Percentiles rank a stretch among this genome's conserved stretches.
These are phyloP conservation scores for Enteromius mattozi DNA, from an alignment of 2,797 vertebrate genomes.

Conservation along the genomic window DNA sequence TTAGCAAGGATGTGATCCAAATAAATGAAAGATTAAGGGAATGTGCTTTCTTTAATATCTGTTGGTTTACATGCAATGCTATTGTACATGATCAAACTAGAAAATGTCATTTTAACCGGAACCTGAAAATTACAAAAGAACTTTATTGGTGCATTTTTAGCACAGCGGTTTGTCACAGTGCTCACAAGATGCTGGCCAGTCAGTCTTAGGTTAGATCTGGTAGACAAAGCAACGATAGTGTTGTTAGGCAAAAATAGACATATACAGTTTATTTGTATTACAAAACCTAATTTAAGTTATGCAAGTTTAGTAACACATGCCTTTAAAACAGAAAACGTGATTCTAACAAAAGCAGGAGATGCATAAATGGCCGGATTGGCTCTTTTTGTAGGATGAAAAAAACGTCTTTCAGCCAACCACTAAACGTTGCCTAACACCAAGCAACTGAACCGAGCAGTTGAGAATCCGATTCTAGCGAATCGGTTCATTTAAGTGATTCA, in stretches of 20 bases:
- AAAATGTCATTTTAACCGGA: not conserved
- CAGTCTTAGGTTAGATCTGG: constrained; percentile 20
- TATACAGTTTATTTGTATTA: not conserved
- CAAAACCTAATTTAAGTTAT: constrained; percentile 32
- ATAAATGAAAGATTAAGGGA: not conserved
- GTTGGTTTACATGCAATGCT: not conserved
- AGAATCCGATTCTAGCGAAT: not conserved
- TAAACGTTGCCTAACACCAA: not conserved
- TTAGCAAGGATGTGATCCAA: not conserved
- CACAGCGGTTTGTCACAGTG: not conserved
- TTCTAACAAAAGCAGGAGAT: not conserved
- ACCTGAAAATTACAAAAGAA: not conserved
- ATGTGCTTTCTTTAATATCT: not conserved
- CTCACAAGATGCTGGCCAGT: not conserved
- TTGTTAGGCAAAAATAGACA: not conserved
- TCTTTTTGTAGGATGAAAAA: not conserved
- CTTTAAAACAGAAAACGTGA: constrained; percentile 35
- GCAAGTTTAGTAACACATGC: constrained; percentile 24
- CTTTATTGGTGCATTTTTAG: constrained; percentile 17
- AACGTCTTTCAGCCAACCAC: constrained; percentile 18
- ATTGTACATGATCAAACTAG: not conserved
- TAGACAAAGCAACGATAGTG: not conserved
- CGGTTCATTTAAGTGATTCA: not conserved
- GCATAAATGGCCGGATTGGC: constrained; percentile 2
- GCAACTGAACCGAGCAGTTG: not conserved